Percentiles rank a stretch among this genome's conserved stretches.
Evolutionary conservation across 2,113 vertebrate species (phyloP).

Genomic region (Brienomyrus longianalis): DNA sequence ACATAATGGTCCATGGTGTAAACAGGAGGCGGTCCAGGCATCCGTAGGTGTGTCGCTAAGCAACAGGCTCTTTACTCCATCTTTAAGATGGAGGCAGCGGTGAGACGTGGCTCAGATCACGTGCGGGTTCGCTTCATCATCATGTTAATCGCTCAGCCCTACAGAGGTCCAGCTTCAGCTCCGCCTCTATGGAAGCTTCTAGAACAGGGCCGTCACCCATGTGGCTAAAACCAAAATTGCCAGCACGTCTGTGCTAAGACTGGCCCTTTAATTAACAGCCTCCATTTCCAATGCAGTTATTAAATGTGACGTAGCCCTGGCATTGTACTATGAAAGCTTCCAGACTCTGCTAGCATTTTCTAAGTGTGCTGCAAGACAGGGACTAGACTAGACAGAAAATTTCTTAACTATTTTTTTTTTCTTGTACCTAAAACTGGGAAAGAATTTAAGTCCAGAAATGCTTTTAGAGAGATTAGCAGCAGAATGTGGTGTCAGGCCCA

Average conservation of each 20-base stretch:
- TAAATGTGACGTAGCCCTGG: not conserved
- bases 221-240: not conserved
- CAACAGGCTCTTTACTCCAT: conserved; percentile 46
- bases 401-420: not conserved
- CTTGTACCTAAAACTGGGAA: not conserved
- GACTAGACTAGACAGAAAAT: not conserved
- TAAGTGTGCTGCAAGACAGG: not conserved
- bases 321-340: not conserved
- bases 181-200: not conserved
- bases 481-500: not conserved
- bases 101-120: not conserved
- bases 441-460: not conserved
- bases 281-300: not conserved
- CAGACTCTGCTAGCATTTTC: not conserved
- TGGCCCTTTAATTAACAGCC: not conserved
- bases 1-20: conserved; percentile 15
- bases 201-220: not conserved
- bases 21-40: conserved; percentile 33
- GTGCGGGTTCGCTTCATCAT: not conserved
- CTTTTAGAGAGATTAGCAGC: not conserved
- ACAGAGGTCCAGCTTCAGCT: not conserved
- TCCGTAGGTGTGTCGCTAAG: conserved; percentile 53
- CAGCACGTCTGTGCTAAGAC: not conserved
- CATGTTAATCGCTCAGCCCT: not conserved
- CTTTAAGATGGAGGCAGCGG: conserved; percentile 21